These are phyloP conservation scores for Apogon hyalosoma DNA, from an alignment of 2,797 vertebrate genomes.

Conservation along the genomic window DNA sequence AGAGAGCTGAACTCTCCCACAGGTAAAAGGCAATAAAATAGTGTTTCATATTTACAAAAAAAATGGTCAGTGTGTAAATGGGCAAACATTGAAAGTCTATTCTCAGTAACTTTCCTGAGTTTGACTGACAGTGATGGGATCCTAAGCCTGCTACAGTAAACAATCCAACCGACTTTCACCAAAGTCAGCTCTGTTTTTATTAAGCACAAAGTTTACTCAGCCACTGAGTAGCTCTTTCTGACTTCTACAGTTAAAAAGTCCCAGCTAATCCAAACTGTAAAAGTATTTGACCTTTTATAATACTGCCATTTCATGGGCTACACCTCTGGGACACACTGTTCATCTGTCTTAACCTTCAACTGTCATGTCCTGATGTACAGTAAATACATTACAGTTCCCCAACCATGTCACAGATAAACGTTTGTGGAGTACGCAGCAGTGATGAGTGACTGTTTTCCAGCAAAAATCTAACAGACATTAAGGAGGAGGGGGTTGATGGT, in stretches of 20 bases:
- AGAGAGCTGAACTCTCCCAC: slow-evolving; percentile 27
- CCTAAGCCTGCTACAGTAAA: slow-evolving; percentile 65
- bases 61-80: slow-evolving; percentile 55
- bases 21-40: slow-evolving; percentile 63
- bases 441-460: slow-evolving; percentile 54
- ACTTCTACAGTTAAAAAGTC: slow-evolving; percentile 48
- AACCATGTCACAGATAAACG: slow-evolving; percentile 48
- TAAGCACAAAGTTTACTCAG: slow-evolving; percentile 28
- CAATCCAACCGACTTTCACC: slow-evolving; percentile 46
- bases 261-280: slow-evolving; percentile 49
- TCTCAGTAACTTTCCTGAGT: slow-evolving; percentile 81
- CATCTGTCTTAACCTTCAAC: slow-evolving; percentile 61
- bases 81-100: slow-evolving; percentile 55
- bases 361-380: slow-evolving; percentile 59
- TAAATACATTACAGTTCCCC: slow-evolving; percentile 58
- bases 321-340: slow-evolving; percentile 55
- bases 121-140: slow-evolving; percentile 65
- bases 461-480: slow-evolving; percentile 51
- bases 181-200: slow-evolving; percentile 43
- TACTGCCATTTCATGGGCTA: slow-evolving; percentile 76
- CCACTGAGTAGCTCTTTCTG: slow-evolving; percentile 48
- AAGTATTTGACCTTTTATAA: slow-evolving; percentile 75
- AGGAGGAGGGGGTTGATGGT: slow-evolving; percentile 5
- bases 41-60: slow-evolving; percentile 75
- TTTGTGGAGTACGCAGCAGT: slow-evolving; percentile 49